These are phyloP conservation scores for Coturnix japonica DNA, from an alignment of 2,113 vertebrate species.

Conservation along the genomic window DNA sequence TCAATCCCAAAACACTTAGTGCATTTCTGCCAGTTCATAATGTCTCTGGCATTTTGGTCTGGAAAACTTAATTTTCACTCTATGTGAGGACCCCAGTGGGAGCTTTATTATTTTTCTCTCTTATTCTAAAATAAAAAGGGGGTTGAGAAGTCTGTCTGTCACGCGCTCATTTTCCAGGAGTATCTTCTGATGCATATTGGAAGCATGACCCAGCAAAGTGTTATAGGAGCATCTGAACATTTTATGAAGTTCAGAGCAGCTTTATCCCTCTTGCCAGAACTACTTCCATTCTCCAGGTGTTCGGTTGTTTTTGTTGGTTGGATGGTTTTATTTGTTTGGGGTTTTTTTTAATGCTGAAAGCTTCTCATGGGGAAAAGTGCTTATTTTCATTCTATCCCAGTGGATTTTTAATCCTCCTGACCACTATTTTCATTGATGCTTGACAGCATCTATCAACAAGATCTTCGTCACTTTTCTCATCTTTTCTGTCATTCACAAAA, in stretches of 20 bases:
- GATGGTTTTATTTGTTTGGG: background rate
- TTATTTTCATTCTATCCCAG: background rate
- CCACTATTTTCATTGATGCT: background rate
- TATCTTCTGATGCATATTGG: background rate
- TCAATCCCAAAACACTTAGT: background rate
- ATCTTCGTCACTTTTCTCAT: background rate
- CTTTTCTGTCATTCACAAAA: background rate
- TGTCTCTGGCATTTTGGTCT: background rate
- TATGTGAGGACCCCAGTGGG: background rate
- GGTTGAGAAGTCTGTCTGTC: background rate
- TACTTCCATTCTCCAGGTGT: background rate
- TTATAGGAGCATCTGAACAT: background rate
- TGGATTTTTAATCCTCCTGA: background rate
- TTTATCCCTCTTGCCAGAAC: background rate
- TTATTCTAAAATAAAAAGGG: background rate
- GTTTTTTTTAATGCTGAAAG: background rate
- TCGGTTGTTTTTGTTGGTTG: background rate
- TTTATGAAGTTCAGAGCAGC: conserved; percentile 25
- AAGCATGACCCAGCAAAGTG: background rate
- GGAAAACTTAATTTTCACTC: conserved; percentile 43
- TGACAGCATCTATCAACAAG: background rate
- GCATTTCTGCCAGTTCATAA: background rate
- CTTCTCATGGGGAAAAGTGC: background rate
- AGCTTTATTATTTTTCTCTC: background rate
- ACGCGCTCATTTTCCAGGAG: background rate